phyloP scores from a whole-genome alignment of 2,888 invertebrate genomes.

The Aphodius granarius region DNA sequence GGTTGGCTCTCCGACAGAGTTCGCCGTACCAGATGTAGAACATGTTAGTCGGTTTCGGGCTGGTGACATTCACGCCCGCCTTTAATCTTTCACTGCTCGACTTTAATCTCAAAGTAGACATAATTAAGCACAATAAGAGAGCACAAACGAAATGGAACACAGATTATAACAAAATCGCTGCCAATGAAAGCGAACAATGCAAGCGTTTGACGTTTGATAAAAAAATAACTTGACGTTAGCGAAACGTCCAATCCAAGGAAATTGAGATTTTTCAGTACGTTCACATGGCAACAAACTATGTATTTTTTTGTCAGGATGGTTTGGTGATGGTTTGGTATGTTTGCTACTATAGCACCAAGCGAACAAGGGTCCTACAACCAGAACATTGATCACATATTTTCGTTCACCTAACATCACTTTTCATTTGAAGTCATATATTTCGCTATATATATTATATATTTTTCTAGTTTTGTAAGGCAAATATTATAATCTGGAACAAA shows the following conservation, averaged over 20 bases:
- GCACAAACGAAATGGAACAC: neutral
- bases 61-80: constrained; percentile 1
- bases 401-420: too few species aligned
- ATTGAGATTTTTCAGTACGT: neutral
- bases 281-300: too few species aligned
- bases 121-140: neutral
- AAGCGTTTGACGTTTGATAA: neutral
- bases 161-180: neutral
- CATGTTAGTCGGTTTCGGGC: constrained; percentile 44
- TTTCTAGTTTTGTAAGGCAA: too few species aligned
- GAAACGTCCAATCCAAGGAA: neutral
- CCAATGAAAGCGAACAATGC: constrained; percentile 8
- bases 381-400: too few species aligned
- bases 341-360: too few species aligned
- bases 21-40: constrained; percentile 53
- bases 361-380: too few species aligned
- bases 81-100: neutral
- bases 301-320: too few species aligned
- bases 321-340: too few species aligned
- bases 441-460: too few species aligned
- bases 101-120: neutral
- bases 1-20: constrained; percentile 49
- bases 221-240: neutral
- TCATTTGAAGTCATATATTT: too few species aligned
- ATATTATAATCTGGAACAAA: too few species aligned